Base-by-base conservation (phyloP, 2,113 vertebrate genomes). In the Bos indicus region DNA sequence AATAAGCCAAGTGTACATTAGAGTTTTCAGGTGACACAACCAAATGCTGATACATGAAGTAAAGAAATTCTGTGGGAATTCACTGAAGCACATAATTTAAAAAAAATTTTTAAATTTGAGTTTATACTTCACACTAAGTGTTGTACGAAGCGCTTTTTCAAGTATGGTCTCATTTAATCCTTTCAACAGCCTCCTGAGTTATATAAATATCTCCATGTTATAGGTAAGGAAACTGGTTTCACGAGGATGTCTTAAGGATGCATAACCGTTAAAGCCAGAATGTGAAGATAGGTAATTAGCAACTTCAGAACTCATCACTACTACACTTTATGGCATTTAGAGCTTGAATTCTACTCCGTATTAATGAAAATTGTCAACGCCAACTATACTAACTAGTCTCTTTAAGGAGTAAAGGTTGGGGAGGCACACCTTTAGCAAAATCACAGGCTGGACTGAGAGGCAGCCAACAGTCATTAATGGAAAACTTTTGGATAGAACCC, bases 341-440 rank as follows among this genome's bases (percentile, higher is more conserved):
- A 94, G 13, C n/a, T 90, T 30, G 43, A 19, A 51, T 77, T 88
- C 36, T 82, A 6, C n/a, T 82, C 51, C 15, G 12, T 57, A 11
- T 91, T 60, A 26, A 36, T 97, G 51, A 26, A 92, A 93, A 89
- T 95, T 67, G 30, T 81, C 86, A 95, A 12, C 0, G 40, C 28
- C 8, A 36, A 19, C 64, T 87, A 85, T n/a, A n/a, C 51, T 92
- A 19, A 88, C 26, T 74, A 82, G n/a, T 89, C 46, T 54, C 88
- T 88, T 64, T 60, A 82, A 94, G 80, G 30, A 93, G 46, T 88
- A n/a, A 81, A 84, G 51, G 10, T 26, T 86, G 15, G 26, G 33
- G 88, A 95, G 46, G 51, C 54, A 90, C n/a, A 89, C 78, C 77
- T 95, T 95, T 74, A 82, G 80, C 71, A 91, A 40, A 88, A 81